Base-by-base conservation (phyloP, 2,113 vertebrate species). In the Malurus alboscapulatus region DNA sequence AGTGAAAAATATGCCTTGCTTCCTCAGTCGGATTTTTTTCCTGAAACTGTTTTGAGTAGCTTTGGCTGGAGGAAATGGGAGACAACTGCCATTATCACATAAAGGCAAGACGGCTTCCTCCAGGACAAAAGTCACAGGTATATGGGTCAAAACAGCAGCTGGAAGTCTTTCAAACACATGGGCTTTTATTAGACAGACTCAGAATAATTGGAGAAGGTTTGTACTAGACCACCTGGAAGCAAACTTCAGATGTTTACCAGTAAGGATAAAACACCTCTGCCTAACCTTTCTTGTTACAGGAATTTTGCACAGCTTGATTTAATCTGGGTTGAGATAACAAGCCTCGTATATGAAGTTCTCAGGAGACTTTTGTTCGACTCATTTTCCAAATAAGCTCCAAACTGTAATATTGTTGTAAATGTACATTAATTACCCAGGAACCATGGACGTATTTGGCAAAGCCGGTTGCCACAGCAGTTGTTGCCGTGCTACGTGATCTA, bases 21-120 rank as follows among this genome's bases (percentile, higher is more conserved):
- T 94, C 91, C 82, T 84, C 63, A 16, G 34, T 27, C 57, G 30
- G 36, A 40, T 24, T 66, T 91, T 55, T 74, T 58, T 4, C 69
- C 84, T 84, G 75, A 84, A 83, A 74, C 50, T 94, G 54, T 91
- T 94, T 63, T 83, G 71, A 71, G 22, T 29, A 80, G 25, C 59
- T 91, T 74, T 93, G 84, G 19, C 51, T 57, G 27, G 29, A 95
- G 84, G 93, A 94, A 96, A 92, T 44, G 12, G 55, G 45, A 89
- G 71, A 85, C 47, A 92, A 71, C 84, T 45, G 50, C 57, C 44
- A 55, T 87, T 79, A 73, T 80, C 84, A 62, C 74, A 48, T 91
- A 77, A 92, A 89, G 87, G 68, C 32, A 84, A 87, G 84, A 81
- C 73, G 26, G 18, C 65, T 96, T 96, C 95, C 94, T 94, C 20